A percentile compares a stretch with the other conserved stretches of the same genome.
These are phyloP conservation scores for Caiman crocodilus DNA, from an alignment of 2,797 vertebrate species.

Conservation along the genomic window DNA sequence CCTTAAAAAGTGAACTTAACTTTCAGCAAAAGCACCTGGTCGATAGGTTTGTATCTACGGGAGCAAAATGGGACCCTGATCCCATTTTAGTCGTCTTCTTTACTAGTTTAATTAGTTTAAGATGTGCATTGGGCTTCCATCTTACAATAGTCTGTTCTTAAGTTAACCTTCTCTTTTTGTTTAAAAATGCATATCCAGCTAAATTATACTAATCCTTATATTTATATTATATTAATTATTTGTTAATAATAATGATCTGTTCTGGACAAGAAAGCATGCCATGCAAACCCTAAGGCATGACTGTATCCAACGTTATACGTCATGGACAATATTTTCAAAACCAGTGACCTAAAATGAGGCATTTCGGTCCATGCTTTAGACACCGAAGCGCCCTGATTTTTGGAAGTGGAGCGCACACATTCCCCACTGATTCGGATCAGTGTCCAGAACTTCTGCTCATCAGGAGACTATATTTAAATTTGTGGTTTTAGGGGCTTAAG, in stretches of 20 bases:
- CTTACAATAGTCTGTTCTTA: constrained; percentile 28
- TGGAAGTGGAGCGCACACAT: background rate
- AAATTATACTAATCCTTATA: background rate
- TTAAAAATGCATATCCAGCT: constrained; percentile 24
- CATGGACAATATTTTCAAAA: background rate
- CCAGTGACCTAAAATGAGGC: background rate
- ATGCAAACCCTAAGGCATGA: background rate
- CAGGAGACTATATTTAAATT: fast-evolving
- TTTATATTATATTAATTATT: background rate
- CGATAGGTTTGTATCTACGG: background rate
- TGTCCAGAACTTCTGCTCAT: background rate
- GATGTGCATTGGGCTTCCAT: constrained; percentile 43
- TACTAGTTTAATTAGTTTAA: background rate
- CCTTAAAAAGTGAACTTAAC: constrained; percentile 24
- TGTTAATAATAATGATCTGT: background rate
- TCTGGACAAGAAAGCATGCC: background rate
- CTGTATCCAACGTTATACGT: background rate
- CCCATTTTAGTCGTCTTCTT: background rate
- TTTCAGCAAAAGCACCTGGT: constrained; percentile 43
- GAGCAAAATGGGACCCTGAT: constrained; percentile 25
- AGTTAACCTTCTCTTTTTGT: background rate
- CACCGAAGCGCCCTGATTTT: background rate
- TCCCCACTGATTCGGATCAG: fast-evolving
- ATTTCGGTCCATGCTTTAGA: background rate
- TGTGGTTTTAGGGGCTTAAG: background rate